Evolutionary conservation across 2,888 invertebrate species (phyloP).

Genomic region (Tyria jacobaeae): DNA sequence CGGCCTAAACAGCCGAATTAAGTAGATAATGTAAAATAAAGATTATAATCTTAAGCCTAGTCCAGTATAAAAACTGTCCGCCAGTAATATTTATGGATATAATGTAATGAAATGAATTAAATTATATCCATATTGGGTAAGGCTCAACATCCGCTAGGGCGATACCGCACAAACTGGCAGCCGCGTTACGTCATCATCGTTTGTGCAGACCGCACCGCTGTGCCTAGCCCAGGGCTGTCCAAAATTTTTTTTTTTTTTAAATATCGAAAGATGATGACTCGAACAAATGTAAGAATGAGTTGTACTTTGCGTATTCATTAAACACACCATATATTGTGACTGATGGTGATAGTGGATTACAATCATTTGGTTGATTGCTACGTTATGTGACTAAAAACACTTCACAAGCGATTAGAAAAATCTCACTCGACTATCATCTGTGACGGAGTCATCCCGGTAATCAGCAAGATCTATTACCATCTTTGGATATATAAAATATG

Average conservation of each 20-base stretch:
- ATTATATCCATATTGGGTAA: neutral
- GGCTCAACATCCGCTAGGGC: conserved; percentile 12
- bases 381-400: too few species aligned
- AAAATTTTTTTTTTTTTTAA: neutral
- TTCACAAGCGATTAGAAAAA: too few species aligned
- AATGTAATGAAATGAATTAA: neutral
- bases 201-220: conserved; percentile 29
- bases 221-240: conserved; percentile 14
- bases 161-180: conserved; percentile 26
- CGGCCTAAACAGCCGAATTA: too few species aligned
- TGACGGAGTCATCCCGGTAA: too few species aligned
- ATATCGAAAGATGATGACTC: too few species aligned
- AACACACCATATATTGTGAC: too few species aligned
- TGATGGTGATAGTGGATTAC: too few species aligned
- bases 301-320: too few species aligned
- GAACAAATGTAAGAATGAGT: too few species aligned
- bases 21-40: neutral
- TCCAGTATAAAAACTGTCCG: neutral
- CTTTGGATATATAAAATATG: neutral
- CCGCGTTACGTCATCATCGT: conserved; percentile 48
- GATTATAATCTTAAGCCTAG: neutral
- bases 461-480: too few species aligned
- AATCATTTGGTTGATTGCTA: too few species aligned
- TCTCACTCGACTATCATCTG: too few species aligned
- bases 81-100: neutral